phyloP scores from a whole-genome alignment of 2,113 vertebrate genomes.

The Chamaea fasciata region DNA sequence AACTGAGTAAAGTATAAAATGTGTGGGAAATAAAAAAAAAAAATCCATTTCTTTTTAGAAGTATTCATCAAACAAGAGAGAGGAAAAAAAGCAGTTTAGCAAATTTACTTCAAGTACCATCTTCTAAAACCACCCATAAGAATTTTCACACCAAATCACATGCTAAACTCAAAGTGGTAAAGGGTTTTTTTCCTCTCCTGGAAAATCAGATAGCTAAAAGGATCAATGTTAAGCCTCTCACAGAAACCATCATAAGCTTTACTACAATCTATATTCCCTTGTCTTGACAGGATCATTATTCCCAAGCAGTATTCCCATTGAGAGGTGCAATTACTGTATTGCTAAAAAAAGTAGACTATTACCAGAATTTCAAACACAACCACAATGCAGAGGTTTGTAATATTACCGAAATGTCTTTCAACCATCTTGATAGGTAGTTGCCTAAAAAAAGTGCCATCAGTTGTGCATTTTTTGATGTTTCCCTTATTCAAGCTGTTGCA shows the following conservation, averaged over 20 bases:
- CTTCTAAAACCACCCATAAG: background rate
- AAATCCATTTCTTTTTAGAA: slow-evolving; percentile 1
- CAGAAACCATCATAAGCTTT: slow-evolving; percentile 32
- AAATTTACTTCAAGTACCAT: background rate
- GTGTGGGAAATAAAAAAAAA: slow-evolving; percentile 9
- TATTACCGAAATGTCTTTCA: background rate
- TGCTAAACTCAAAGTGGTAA: background rate
- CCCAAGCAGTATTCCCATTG: background rate
- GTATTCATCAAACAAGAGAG: background rate
- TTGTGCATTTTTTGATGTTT: background rate
- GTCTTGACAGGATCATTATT: slow-evolving; percentile 10
- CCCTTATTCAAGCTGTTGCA: background rate
- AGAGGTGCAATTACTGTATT: slow-evolving; percentile 14
- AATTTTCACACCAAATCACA: background rate
- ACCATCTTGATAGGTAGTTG: background rate
- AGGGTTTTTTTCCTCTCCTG: background rate
- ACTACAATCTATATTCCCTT: slow-evolving; percentile 15
- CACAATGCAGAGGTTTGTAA: slow-evolving; percentile 4
- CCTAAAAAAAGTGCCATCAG: background rate
- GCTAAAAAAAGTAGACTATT: slow-evolving; percentile 6
- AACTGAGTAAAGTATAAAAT: background rate
- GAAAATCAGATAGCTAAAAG: slow-evolving; percentile 9
- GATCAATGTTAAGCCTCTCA: slow-evolving; percentile 33
- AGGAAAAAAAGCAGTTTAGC: background rate
- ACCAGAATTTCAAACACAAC: background rate